Evolutionary conservation across 2,113 vertebrate genomes (phyloP), one percentile per base, ranked within the genome.

Genomic region (Centropus bengalensis): DNA sequence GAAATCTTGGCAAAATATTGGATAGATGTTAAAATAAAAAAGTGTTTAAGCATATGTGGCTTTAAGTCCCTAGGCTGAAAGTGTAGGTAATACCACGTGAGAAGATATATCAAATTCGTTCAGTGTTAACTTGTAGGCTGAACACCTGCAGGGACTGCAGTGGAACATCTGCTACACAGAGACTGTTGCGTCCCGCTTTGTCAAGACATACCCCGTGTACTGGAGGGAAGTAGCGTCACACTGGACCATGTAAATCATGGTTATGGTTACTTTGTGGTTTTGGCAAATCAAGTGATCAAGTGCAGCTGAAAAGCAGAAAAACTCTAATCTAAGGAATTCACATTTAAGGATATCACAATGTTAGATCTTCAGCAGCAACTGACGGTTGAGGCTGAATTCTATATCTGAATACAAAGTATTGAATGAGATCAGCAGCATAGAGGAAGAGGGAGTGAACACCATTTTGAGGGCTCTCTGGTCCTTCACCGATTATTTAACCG

Each of bases 151-250:
- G 64, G n/a, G 30, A 17, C 30, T 64, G 58, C n/a, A 40, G 4
- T 44, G 59, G 17, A 32, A 27, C 32, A 38, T 71, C 32, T 73
- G 32, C 44, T 59, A 1, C 1, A 66, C 1, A 66, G 68, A 59
- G 26, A 6, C 16, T 36, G 28, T 38, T 38, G 19, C 51, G 30
- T 92, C 17, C 52, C 8, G 0, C 32, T 76, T 90, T 21, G 10
- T 18, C 44, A 62, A 58, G 45, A 44, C 9, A 12, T 9, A 3
- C 0, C 21, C 8, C 2, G 1, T 49, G 0, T 58, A 18, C 11
- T 42, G 38, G 38, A 55, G 28, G 32, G 45, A 47, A 63, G 15
- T 18, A 30, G 56, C 42, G 49, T 67, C 68, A 69, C 49, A 16
- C 21, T 67, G 44, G 13, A 45, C 51, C 26, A 4, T 42, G 21